Percentiles rank a stretch among this genome's conserved stretches.
Conservation (phyloP, 2,888 invertebrate species). For the Neoascia interrupta region DNA sequence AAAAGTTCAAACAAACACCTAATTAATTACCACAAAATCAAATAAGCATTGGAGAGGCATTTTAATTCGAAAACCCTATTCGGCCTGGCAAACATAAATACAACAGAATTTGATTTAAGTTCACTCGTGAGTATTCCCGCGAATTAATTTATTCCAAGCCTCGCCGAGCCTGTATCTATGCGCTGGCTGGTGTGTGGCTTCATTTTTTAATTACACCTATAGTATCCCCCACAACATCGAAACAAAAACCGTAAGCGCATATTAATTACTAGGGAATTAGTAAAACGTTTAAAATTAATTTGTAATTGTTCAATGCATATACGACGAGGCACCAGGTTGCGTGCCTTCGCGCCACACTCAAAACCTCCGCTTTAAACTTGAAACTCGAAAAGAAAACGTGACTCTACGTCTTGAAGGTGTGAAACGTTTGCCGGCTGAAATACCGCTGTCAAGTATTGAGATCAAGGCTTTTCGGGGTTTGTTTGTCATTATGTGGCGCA, state of each 20-base stretch:
- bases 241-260: conserved; percentile 26
- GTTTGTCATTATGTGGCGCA: no score
- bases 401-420: neutral
- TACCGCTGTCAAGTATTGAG: conserved; percentile 35
- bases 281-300: conserved; percentile 31
- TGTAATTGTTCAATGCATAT: conserved; percentile 45
- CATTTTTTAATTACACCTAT: conserved; percentile 49
- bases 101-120: conserved; percentile 20
- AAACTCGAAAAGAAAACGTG: neutral
- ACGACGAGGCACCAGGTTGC: no score
- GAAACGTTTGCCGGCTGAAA: neutral
- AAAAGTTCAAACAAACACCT: conserved; percentile 32
- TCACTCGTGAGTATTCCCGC: conserved; percentile 30
- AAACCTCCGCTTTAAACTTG: no score
- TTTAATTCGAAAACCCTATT: conserved; percentile 26
- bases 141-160: conserved; percentile 34
- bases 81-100: conserved; percentile 11
- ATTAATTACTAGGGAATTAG: conserved; percentile 23
- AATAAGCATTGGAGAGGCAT: conserved; percentile 32
- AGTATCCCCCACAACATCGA: conserved; percentile 7
- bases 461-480: conserved; percentile 52
- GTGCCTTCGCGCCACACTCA: no score
- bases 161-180: neutral
- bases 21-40: conserved; percentile 46
- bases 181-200: conserved; percentile 7